phyloP scores from a whole-genome alignment of 2,888 invertebrate genomes.

The Cephalotes varians region DNA sequence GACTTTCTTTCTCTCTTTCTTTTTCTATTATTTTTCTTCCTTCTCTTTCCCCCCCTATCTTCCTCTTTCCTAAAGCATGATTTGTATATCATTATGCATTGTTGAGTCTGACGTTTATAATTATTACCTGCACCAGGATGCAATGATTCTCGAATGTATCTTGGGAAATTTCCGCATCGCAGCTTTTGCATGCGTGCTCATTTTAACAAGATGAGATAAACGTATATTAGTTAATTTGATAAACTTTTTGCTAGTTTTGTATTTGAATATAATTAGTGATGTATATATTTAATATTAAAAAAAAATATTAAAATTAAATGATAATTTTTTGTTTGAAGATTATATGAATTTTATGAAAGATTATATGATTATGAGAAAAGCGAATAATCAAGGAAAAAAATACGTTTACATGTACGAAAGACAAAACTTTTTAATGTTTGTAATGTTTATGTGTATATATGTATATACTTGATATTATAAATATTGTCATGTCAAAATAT shows the following conservation, averaged over 20 bases:
- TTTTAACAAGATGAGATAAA: not conserved
- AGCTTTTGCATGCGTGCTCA: not conserved
- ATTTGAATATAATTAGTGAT: not conserved
- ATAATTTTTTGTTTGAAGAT: no score
- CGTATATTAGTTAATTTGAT: not conserved
- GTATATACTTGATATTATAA: not conserved
- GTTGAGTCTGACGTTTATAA: constrained; percentile 73
- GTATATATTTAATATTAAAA: no score
- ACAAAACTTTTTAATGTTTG: not conserved
- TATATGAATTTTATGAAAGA: no score
- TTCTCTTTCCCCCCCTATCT: constrained; percentile 18
- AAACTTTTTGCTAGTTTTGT: not conserved
- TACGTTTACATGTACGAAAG: not conserved
- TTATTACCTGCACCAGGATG: constrained; percentile 69
- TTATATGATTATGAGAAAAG: no score
- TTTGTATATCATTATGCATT: constrained; percentile 76
- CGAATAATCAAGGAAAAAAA: not conserved
- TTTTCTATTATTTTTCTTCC: constrained; percentile 39
- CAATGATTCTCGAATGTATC: constrained; percentile 43
- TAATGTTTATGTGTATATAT: no score
- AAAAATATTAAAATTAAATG: no score
- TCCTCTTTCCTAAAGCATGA: constrained; percentile 62
- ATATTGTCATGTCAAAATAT: not conserved
- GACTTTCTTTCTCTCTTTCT: constrained; percentile 55
- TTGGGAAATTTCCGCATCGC: constrained; percentile 42